Base-by-base conservation (phyloP, 53 echinoderm and acorn worm species). In the Holothuria scabra region DNA sequence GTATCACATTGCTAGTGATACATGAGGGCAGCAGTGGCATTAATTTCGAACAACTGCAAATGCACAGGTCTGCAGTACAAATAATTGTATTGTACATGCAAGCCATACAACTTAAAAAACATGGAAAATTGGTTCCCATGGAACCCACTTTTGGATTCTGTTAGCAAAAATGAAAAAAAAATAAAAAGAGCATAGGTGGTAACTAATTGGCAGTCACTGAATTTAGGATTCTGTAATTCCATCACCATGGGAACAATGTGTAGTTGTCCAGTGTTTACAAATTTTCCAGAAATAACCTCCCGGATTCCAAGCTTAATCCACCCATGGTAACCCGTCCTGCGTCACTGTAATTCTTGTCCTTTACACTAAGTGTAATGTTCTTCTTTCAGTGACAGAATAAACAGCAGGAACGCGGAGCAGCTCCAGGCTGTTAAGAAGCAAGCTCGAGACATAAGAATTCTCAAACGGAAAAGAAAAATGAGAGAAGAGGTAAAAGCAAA, bases 401-500 rank as follows among this genome's bases (percentile, higher is more conserved):
- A 60, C 9, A 33, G 0, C 9, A 34, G 59, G 41, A 32, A 60
- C 37, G 5, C 29, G 28, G 60, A 80, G 1, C 80, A 62, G 35
- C 21, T 80, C 30, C 20, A 59, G 57, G 80, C 28, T 7, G 61
- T 35, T 10, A 59, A 80, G 80, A 80, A 80, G 12, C 80, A 80
- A 35, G 61, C 80, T 18, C 19, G 14, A 14, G 59, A 80, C 21
- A 44, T 80, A 21, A 59, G 80, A 25, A 80, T 80, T 23, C 61
- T 80, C 19, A 59, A 61, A 10, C 23, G 80, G 12, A 80, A 80
- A 60, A 80, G 80, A n/a, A 80, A 80, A 33, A 22, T 52, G 29
- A 48, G 56, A 12, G 49, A 76, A 52, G 76, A 64, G 64, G 64
- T 64, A 64, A 64, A 30, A 16, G 5, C 7, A 6, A 21, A 26